Evolutionary conservation across 2,888 invertebrate species (phyloP).

Genomic region (Operophtera brumata): DNA sequence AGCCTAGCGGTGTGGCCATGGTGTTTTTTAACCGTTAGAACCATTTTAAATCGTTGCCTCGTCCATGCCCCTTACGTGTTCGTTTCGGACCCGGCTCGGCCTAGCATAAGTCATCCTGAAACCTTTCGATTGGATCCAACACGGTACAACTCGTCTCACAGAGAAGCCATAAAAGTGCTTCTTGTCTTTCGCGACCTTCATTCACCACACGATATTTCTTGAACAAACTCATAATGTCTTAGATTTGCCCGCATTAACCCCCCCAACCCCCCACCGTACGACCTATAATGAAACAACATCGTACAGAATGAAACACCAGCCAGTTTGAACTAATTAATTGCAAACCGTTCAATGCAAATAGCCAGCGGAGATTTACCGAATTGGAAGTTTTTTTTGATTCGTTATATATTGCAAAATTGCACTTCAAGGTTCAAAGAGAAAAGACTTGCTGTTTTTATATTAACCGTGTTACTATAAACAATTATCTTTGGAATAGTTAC

Average conservation of each 20-base stretch:
- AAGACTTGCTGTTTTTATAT: background rate
- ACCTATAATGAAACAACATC: background rate
- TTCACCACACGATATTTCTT: constrained; percentile 1
- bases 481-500: too few species aligned
- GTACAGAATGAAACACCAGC: background rate
- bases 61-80: too few species aligned
- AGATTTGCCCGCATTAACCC: background rate
- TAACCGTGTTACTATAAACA: too few species aligned
- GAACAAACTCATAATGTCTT: background rate
- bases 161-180: constrained; percentile 58
- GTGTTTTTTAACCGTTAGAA: too few species aligned
- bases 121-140: constrained; percentile 60
- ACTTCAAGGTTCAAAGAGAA: background rate
- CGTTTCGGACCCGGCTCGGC: too few species aligned
- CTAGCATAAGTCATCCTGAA: too few species aligned
- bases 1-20: too few species aligned
- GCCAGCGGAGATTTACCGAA: constrained; percentile 11
- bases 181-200: constrained; percentile 5
- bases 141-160: constrained; percentile 51
- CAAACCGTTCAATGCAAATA: constrained; percentile 24
- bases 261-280: too few species aligned
- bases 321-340: constrained; percentile 24
- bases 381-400: constrained; percentile 7
- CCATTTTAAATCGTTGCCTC: too few species aligned
- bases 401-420: constrained; percentile 1